phyloP scores from a whole-genome alignment of 2,113 vertebrate genomes.

The Lynx canadensis region DNA sequence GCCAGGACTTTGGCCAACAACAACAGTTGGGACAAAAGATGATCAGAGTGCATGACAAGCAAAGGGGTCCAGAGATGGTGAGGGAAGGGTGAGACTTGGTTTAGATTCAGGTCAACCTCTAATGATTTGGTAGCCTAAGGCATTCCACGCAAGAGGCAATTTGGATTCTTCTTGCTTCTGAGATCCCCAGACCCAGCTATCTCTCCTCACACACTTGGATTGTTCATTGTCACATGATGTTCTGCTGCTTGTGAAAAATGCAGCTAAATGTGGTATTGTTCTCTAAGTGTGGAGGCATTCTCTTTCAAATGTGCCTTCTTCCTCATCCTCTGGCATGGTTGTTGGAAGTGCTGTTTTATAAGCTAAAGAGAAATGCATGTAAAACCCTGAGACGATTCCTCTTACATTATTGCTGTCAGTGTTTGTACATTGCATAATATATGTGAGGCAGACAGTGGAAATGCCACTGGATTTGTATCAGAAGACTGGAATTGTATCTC shows the following conservation, averaged over 20 bases:
- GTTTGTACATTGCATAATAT: fast-evolving
- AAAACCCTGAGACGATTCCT: not conserved
- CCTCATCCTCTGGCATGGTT: not conserved
- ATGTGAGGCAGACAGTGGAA: not conserved
- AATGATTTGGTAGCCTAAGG: not conserved
- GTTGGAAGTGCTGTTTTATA: not conserved
- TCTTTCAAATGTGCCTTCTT: not conserved
- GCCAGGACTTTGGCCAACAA: not conserved
- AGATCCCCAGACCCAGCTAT: not conserved
- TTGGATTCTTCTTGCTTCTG: not conserved
- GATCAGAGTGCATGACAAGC: not conserved
- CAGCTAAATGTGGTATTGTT: not conserved
- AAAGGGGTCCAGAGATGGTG: not conserved
- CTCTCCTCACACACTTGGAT: not conserved
- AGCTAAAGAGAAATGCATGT: not conserved
- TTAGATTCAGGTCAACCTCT: not conserved
- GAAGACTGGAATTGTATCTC: not conserved
- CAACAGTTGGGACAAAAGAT: not conserved
- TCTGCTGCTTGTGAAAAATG: not conserved
- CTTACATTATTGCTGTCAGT: not conserved
- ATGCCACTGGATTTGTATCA: not conserved
- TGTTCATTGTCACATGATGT: not conserved
- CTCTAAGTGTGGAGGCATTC: not conserved
- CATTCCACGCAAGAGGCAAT: not conserved
- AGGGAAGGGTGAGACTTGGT: not conserved